Evolutionary conservation across 2,113 vertebrate species (phyloP).

Genomic region (Odontesthes bonariensis): DNA sequence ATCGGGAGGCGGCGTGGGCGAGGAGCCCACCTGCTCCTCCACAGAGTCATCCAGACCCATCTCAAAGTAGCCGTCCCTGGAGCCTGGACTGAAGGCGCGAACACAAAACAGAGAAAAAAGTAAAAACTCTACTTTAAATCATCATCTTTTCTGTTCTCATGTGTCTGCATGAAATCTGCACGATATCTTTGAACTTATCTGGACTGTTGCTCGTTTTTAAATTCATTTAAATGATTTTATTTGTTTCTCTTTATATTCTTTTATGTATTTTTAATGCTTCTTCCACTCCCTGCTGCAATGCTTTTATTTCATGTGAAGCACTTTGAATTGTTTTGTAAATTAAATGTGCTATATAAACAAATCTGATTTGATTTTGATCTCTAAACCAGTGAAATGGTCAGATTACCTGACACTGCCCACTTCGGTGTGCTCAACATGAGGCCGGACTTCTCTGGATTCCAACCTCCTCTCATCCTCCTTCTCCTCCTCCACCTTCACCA

Average conservation of each 20-base stretch:
- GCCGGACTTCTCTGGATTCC: slow-evolving; percentile 39
- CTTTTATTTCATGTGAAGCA: no score
- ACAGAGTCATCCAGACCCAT: slow-evolving; percentile 89
- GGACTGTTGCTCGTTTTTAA: no score
- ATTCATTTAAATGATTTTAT: no score
- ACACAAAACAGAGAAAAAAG: neutral
- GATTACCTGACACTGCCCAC: slow-evolving; percentile 55
- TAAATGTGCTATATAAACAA: no score
- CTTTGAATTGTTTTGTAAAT: no score
- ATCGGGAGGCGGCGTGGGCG: slow-evolving; percentile 30
- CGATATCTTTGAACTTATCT: no score
- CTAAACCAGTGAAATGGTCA: neutral
- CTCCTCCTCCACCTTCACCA: slow-evolving; percentile 12
- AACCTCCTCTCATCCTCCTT: slow-evolving; percentile 26
- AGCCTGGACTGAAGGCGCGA: slow-evolving; percentile 44
- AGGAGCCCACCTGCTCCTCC: slow-evolving; percentile 68
- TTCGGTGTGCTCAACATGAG: slow-evolving; percentile 39
- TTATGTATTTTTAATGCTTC: no score
- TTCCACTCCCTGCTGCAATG: no score
- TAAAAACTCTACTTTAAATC: neutral
- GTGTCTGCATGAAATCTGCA: no score
- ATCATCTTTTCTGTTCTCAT: no score
- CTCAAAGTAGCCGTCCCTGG: slow-evolving; percentile 94
- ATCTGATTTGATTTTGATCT: no score
- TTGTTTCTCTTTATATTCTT: no score